Conservation (phyloP, 2,113 vertebrate genomes). For the Phocoena sinus region DNA sequence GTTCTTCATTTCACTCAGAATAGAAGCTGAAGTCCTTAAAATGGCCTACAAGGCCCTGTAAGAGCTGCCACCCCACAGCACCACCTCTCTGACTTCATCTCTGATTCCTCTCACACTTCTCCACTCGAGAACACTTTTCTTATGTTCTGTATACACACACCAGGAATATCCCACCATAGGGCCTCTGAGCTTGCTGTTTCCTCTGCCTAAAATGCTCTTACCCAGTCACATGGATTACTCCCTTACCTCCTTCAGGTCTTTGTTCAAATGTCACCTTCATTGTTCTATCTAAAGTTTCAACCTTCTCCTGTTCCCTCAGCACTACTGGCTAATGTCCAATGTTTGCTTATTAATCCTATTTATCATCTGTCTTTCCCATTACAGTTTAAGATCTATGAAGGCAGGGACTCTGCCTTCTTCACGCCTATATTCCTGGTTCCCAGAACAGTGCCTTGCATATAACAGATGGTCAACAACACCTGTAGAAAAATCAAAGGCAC, state of each 20-base stretch:
- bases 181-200: background rate
- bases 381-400: background rate
- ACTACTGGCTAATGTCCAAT: background rate
- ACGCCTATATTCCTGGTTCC: background rate
- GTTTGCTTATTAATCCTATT: background rate
- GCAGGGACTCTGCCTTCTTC: background rate
- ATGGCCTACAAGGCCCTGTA: background rate
- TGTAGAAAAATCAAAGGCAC: background rate
- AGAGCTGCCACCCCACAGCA: background rate
- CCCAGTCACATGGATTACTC: background rate
- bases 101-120: background rate
- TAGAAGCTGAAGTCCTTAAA: background rate
- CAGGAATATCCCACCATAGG: too few species aligned
- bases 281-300: background rate
- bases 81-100: background rate
- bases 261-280: background rate
- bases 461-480: background rate
- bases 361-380: background rate
- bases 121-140: background rate
- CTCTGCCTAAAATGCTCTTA: background rate
- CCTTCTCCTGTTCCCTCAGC: background rate
- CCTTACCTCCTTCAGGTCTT: background rate
- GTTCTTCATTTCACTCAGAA: background rate
- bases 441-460: background rate
- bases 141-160: background rate